These are phyloP conservation scores for Myzus persicae DNA, from an alignment of 1,140 invertebrate species.

Conservation along the genomic window DNA sequence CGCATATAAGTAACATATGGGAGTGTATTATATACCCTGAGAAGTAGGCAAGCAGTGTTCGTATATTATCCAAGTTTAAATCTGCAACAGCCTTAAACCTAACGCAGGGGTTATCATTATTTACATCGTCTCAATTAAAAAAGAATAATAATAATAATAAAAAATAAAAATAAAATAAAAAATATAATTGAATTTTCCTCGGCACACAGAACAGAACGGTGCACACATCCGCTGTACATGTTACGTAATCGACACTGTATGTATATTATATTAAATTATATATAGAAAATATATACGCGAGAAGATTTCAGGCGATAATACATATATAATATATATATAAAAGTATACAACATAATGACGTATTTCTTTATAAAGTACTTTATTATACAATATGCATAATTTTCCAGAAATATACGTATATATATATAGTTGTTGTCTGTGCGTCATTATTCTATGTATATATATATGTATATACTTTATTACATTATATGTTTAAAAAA, in stretches of 20 bases:
- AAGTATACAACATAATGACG: neutral
- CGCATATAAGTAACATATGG: neutral
- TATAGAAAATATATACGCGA: neutral
- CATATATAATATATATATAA: neutral
- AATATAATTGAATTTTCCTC: constrained; percentile 36
- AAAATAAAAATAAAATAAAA: neutral
- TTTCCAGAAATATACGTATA: neutral
- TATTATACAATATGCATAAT: constrained; percentile 25
- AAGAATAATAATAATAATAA: too few relatives aligned
- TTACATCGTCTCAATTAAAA: constrained; percentile 5
- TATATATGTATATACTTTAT: neutral
- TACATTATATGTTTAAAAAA: neutral
- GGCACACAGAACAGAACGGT: neutral
- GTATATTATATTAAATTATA: neutral
- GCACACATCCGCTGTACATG: neutral
- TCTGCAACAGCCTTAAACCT: neutral
- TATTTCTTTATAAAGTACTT: constrained; percentile 32
- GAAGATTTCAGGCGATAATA: constrained; percentile 39
- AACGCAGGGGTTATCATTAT: neutral
- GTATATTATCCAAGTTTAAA: neutral
- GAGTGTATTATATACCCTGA: neutral
- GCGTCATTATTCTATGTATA: neutral
- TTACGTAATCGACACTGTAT: constrained; percentile 4
- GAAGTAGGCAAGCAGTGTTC: neutral
- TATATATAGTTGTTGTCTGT: neutral